A percentile compares a stretch with the other conserved stretches of the same genome.
phyloP scores from a whole-genome alignment of 1,140 invertebrate genomes.

The Schlechtendalia chinensis region DNA sequence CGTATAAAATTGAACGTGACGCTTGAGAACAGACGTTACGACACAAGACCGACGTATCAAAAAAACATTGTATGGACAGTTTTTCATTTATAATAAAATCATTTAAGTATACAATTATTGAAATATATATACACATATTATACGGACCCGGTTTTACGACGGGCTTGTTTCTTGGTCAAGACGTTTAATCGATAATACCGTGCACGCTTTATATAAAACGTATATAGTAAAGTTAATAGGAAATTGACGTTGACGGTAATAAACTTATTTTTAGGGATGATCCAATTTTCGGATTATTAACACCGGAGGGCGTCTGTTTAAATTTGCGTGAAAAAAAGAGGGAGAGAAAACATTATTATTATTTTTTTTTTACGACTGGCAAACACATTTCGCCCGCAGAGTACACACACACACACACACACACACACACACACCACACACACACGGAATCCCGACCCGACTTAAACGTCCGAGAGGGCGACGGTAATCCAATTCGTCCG shows the following conservation, averaged over 20 bases:
- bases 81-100: no score
- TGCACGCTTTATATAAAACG: no score
- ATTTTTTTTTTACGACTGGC: slow-evolving; percentile 8
- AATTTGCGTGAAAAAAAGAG: not conserved
- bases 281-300: slow-evolving; percentile 15
- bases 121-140: no score
- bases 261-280: not conserved
- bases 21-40: no score
- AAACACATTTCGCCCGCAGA: slow-evolving; percentile 4
- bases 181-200: no score
- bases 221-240: not conserved
- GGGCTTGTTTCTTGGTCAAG: not conserved
- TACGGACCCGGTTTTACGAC: not conserved
- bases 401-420: no score
- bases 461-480: not conserved
- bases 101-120: no score
- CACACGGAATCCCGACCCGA: not conserved
- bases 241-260: not conserved
- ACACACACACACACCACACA: not conserved
- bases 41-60: no score
- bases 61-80: no score
- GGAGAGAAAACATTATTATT: no score
- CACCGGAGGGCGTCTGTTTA: not conserved
- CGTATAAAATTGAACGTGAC: no score
- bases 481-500: not conserved